Base-by-base conservation (phyloP, 2,113 vertebrate genomes). In the Procavia capensis region DNA sequence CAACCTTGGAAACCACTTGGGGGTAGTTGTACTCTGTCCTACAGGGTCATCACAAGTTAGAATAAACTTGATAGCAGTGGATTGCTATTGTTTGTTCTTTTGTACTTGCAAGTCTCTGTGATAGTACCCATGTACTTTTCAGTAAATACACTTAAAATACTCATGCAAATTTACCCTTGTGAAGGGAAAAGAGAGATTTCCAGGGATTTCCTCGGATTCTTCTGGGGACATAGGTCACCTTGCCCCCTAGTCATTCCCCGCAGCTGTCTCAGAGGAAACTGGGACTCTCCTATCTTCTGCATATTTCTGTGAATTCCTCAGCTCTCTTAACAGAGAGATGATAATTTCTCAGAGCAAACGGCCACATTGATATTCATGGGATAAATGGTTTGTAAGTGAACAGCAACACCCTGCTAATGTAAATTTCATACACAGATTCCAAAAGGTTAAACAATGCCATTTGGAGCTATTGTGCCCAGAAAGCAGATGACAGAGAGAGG, bases 391-490 rank as follows among this genome's bases (percentile, higher is more conserved):
- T 93, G 95, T 87, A 98, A 95, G 41, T 0, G 78, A 90, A 97
- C 82, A 76, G 88, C 68, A 95, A 97, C 96, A 88, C 93, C 66
- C 92, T 43, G 4, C 92, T 97, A 97, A 97, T 95, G 10, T 82
- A 93, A 97, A 94, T 94, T 96, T 94, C 91, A 93, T 63, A 75
- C 14, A 9, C 5, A 85, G 79, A 36, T 97, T 96, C 94, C 87
- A 82, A 98, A 98, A 98, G 95, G 96, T 97, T 95, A 97, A 97
- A 75, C 86, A 91, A 97, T 25, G 45, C 74, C 31, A 25, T 82
- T 81, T 66, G 63, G 43, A 61, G 92, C 66, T 88, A 41, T 93
- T 96, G 74, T 96, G 95, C 81, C 95, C 66, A 6, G 97, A 96
- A 98, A 95, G 83, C 94, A n/a, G 97, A 97, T 91, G 92, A 95